Base-by-base conservation (phyloP, 2,113 vertebrate genomes). In the Aythya baeri region DNA sequence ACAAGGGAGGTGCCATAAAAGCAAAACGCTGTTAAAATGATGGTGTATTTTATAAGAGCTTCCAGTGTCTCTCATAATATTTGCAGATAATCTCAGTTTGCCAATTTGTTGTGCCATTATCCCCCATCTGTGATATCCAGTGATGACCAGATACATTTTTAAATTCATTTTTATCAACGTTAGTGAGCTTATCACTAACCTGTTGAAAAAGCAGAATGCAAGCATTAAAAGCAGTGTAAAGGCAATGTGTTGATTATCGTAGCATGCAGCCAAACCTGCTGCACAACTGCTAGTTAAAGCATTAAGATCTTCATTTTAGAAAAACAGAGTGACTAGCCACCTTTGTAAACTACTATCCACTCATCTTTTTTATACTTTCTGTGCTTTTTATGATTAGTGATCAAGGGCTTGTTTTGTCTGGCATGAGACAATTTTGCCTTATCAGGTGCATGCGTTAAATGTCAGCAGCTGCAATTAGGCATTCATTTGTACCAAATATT, bases 71-170 rank as follows among this genome's bases (percentile, higher is more conserved):
- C 80, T 86, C 82, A 44, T 79, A 88, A 91, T 86, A 83, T 89
- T 94, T 96, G 86, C 84, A 89, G 95, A 68, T 93, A 91, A 95
- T 95, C 75, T 94, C 72, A 78, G 49, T 91, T 91, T 90, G 70
- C 54, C 87, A 71, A 27, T 94, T 96, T 95, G 61, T 92, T 55
- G 83, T 88, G 73, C 84, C 44, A 74, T 93, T 88, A 80, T 88
- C 90, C 86, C 83, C 82, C 85, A 88, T 91, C 87, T 95, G 84
- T 81, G 91, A 58, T 72, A 89, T 31, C 44, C 71, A 43, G 59
- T 62, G 82, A 78, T 79, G 92, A 88, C 76, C 76, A 89, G 76
- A 70, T 65, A 91, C 63, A 74, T 50, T 85, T 94, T 31, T 52
- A 1, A 70, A 70, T 80, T 80, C 6, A 9, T 83, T 94, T 95